phyloP scores from a whole-genome alignment of 2,113 vertebrate genomes.

The Megaleporinus macrocephalus region DNA sequence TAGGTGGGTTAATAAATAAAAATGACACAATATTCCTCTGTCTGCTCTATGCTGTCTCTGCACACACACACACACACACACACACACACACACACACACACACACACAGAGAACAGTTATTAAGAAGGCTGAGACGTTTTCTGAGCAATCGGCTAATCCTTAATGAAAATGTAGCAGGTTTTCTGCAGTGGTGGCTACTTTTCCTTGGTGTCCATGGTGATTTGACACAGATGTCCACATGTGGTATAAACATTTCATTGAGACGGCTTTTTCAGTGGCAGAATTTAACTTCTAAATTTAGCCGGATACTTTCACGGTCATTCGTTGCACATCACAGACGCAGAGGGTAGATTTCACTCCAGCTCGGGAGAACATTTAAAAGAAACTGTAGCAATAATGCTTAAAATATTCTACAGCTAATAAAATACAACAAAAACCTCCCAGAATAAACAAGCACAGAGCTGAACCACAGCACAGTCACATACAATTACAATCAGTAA shows the following conservation, averaged over 20 bases:
- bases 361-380: neutral
- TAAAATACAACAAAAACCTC: neutral
- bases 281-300: conserved; percentile 49
- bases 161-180: conserved; percentile 50
- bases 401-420: neutral
- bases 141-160: conserved; percentile 52
- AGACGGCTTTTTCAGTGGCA: conserved; percentile 39
- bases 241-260: conserved; percentile 36
- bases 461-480: too few relatives aligned
- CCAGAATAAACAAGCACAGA: neutral
- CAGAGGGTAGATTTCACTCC: conserved; percentile 1
- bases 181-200: conserved; percentile 39
- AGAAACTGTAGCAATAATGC: neutral
- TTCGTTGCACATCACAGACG: neutral
- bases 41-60: neutral
- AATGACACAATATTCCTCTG: neutral
- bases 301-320: conserved; percentile 40
- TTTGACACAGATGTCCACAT: conserved; percentile 49
- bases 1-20: neutral
- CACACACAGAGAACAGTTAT: conserved; percentile 31
- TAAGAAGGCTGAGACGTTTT: conserved; percentile 38
- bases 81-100: conserved; percentile 21
- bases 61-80: neutral
- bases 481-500: too few relatives aligned
- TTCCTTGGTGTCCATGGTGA: conserved; percentile 54